These are phyloP conservation scores for Equus przewalskii DNA, from an alignment of 2,113 vertebrate species.

Conservation along the genomic window DNA sequence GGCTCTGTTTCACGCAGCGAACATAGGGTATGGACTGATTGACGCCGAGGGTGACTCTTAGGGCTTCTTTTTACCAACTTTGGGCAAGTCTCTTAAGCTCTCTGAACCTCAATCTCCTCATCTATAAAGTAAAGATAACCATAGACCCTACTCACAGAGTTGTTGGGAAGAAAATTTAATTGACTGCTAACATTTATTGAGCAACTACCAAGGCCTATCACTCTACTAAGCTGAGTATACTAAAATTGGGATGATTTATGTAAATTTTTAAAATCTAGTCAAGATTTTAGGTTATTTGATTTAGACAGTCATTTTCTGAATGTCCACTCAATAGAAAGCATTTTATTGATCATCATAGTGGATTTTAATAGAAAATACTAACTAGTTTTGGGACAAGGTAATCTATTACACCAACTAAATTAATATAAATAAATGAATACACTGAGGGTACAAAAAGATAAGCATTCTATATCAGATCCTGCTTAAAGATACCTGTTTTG, in stretches of 20 bases:
- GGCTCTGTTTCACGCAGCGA: background rate
- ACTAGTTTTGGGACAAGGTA: background rate
- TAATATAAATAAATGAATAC: background rate
- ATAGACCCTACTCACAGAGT: background rate
- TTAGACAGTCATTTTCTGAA: background rate
- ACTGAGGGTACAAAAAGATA: background rate
- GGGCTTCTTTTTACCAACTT: background rate
- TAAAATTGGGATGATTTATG: background rate
- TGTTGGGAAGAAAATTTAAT: background rate
- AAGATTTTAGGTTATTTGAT: background rate
- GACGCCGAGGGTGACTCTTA: background rate
- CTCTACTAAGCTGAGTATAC: background rate
- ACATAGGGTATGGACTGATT: accelerated
- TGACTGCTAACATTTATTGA: background rate
- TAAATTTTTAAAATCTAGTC: background rate
- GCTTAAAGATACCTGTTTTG: background rate
- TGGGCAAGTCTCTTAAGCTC: background rate
- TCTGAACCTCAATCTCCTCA: background rate
- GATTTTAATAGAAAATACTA: background rate
- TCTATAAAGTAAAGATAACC: background rate
- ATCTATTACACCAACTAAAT: background rate
- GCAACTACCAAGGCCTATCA: background rate
- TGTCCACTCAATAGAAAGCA: background rate
- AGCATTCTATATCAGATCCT: background rate
- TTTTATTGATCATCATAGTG: background rate